Percentiles rank a stretch among this genome's conserved stretches.
These are phyloP conservation scores for Neotoma lepida DNA, from an alignment of 2,113 vertebrate species.

Conservation along the genomic window DNA sequence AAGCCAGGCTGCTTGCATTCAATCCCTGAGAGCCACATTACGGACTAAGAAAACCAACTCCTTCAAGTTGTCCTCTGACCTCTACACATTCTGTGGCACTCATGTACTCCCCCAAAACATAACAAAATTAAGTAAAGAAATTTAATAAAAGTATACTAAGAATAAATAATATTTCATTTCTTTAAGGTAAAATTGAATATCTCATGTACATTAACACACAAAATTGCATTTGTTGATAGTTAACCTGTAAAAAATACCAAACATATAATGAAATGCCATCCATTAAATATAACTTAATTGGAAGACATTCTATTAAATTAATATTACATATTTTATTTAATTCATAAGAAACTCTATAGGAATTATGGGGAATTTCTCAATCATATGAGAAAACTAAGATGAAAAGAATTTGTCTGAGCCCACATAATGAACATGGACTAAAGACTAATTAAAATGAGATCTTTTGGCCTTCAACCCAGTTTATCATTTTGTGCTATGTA, in stretches of 20 bases:
- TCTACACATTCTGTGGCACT: not conserved
- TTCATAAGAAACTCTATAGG: not conserved
- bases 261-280: not conserved
- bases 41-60: accelerated
- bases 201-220: not conserved
- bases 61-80: not conserved
- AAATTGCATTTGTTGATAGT: not conserved
- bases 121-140: not conserved
- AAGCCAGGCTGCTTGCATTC: not conserved
- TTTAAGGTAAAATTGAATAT: not conserved
- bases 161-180: not conserved
- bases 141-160: not conserved
- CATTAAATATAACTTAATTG: not conserved
- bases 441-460: not conserved
- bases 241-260: not conserved
- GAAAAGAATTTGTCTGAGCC: not conserved
- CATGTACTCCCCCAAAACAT: too few relatives aligned
- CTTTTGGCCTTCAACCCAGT: not conserved
- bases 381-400: not conserved
- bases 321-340: not conserved
- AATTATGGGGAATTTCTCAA: not conserved
- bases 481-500: not conserved
- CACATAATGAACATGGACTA: not conserved
- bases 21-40: not conserved
- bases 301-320: not conserved